These are phyloP conservation scores for Palaemon carinicauda DNA, from an alignment of 1,140 invertebrate genomes.

Conservation along the genomic window DNA sequence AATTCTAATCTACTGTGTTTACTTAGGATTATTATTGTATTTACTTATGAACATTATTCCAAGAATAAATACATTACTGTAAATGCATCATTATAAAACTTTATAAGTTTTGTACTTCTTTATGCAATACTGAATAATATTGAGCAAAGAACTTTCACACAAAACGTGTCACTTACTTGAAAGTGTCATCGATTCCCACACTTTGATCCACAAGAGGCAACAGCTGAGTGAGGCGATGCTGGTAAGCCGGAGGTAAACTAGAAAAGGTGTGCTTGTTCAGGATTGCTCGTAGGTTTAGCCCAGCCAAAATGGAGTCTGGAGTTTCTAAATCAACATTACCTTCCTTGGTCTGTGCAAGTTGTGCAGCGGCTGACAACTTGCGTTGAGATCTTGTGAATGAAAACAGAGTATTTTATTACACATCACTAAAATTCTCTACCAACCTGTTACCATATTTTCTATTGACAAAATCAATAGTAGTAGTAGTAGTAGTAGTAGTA, in stretches of 20 bases:
- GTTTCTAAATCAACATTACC: slow-evolving; percentile 95
- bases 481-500: too few species aligned
- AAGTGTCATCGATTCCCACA: slow-evolving; percentile 64
- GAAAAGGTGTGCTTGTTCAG: slow-evolving; percentile 89
- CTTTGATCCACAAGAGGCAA: slow-evolving; percentile 87
- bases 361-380: slow-evolving; percentile 87
- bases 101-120: not conserved
- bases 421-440: too few species aligned
- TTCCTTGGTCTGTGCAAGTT: slow-evolving; percentile 90
- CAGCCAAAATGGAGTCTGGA: slow-evolving; percentile 93
- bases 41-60: too few species aligned
- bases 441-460: too few species aligned
- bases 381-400: slow-evolving; percentile 66
- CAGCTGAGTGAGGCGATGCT: slow-evolving; percentile 89
- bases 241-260: slow-evolving; percentile 85
- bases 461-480: too few species aligned
- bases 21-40: too few species aligned
- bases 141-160: not conserved
- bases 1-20: too few species aligned
- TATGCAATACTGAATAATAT: not conserved
- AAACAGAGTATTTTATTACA: too few species aligned
- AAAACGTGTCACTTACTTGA: slow-evolving; percentile 8
- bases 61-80: too few species aligned
- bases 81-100: too few species aligned
- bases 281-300: slow-evolving; percentile 86